Percentiles rank a stretch among this genome's conserved stretches.
Evolutionary conservation across 1,140 invertebrate species (phyloP).

Genomic region (Drosophila pruinosa): DNA sequence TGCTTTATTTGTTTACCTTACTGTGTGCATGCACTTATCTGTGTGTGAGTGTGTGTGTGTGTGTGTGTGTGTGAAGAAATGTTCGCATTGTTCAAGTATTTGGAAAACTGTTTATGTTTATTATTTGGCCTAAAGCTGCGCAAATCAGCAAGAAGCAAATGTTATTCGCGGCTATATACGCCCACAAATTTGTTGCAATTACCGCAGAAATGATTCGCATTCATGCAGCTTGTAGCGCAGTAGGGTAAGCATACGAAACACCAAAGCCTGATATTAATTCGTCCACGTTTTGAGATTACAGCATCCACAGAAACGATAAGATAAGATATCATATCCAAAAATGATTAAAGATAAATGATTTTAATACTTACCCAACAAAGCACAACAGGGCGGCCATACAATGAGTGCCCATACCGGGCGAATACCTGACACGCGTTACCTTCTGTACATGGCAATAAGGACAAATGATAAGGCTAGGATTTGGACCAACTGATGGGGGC

Average conservation of each 20-base stretch:
- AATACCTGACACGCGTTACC: conserved; percentile 83
- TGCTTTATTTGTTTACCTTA: conserved; percentile 37
- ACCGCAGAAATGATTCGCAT: conserved; percentile 88
- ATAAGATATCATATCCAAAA: conserved; percentile 10
- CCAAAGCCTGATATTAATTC: conserved; percentile 82
- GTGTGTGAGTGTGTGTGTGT: background rate
- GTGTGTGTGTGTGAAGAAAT: conserved; percentile 34
- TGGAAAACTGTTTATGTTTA: conserved; percentile 31
- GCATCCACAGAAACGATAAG: conserved; percentile 13
- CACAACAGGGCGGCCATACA: conserved; percentile 85
- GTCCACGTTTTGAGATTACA: background rate
- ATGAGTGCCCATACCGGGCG: conserved; percentile 85
- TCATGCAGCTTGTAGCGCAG: conserved; percentile 86
- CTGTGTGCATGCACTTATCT: background rate
- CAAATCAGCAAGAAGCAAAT: background rate
- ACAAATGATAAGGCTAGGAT: conserved; percentile 83
- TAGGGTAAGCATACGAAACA: conserved; percentile 87
- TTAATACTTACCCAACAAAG: conserved; percentile 84
- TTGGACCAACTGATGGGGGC: conserved; percentile 81
- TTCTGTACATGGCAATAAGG: conserved; percentile 85
- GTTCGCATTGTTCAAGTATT: conserved; percentile 53
- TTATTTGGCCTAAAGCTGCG: background rate
- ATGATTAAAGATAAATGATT: conserved; percentile 34
- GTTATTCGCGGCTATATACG: conserved; percentile 82
- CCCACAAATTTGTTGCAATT: conserved; percentile 87